Percentiles rank a stretch among this genome's conserved stretches.
Conservation (phyloP, 1,140 invertebrate genomes). For the Callitettix versicolor region DNA sequence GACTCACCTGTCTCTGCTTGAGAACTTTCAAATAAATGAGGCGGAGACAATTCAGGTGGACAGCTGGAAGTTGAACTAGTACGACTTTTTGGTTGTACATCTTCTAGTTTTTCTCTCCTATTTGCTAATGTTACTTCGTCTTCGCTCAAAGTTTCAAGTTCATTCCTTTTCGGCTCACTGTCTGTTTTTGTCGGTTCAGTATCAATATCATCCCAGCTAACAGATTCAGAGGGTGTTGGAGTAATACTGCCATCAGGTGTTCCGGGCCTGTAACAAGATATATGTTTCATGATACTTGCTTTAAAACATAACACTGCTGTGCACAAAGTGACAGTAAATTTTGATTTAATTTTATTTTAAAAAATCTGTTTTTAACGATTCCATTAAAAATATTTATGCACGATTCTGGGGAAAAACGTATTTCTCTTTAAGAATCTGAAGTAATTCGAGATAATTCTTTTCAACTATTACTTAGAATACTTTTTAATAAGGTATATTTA, state of each 20-base stretch:
- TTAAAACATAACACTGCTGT: background rate
- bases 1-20: too few relatives aligned
- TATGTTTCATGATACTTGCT: background rate
- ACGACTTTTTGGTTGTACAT: too few relatives aligned
- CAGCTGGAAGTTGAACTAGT: background rate
- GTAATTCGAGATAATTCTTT: too few relatives aligned
- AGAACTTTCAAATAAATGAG: background rate
- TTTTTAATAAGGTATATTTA: too few relatives aligned
- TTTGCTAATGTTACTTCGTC: constrained; percentile 2
- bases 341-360: too few relatives aligned
- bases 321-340: background rate
- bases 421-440: too few relatives aligned
- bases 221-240: constrained; percentile 25
- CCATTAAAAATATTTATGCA: too few relatives aligned
- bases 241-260: constrained; percentile 28
- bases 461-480: too few relatives aligned
- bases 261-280: constrained; percentile 12
- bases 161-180: constrained; percentile 22
- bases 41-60: constrained; percentile 1
- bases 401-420: too few relatives aligned
- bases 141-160: constrained; percentile 11
- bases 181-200: constrained; percentile 24
- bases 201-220: constrained; percentile 18
- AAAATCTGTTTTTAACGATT: too few relatives aligned
- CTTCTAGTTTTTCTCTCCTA: background rate